A percentile compares a stretch with the other conserved stretches of the same genome.
These are phyloP conservation scores for Pelosia muscerda DNA, from an alignment of 2,888 invertebrate species.

Conservation along the genomic window DNA sequence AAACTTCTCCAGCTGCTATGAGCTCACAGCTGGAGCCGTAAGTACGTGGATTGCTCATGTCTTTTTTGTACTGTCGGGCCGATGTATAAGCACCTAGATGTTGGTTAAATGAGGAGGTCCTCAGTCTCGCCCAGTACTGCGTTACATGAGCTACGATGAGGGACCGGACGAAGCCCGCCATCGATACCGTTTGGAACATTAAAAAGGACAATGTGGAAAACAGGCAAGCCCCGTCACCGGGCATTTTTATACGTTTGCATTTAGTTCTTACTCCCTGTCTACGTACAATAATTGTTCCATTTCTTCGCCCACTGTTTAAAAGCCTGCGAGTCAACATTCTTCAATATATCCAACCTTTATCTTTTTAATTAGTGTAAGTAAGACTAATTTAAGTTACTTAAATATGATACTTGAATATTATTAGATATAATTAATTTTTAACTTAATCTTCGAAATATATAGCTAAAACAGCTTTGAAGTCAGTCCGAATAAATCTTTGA, in stretches of 20 bases:
- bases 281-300: no score
- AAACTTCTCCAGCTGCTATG: background rate
- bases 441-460: no score
- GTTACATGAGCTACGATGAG: background rate
- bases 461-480: no score
- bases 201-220: background rate
- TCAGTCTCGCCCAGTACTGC: background rate
- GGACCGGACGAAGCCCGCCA: fast-evolving
- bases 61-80: fast-evolving
- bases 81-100: background rate
- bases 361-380: no score
- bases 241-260: background rate
- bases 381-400: no score
- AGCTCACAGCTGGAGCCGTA: background rate
- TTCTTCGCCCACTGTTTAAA: no score
- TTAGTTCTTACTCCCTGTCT: background rate
- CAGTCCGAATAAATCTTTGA: no score
- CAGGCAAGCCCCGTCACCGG: background rate
- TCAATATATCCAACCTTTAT: no score
- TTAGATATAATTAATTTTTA: no score
- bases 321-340: no score
- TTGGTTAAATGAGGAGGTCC: background rate
- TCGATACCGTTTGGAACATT: background rate
- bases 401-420: no score
- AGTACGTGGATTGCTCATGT: background rate